Evolutionary conservation across 2,888 invertebrate genomes (phyloP), one percentile per base, ranked within the genome.

Genomic region (Drosophila fungiperda): DNA sequence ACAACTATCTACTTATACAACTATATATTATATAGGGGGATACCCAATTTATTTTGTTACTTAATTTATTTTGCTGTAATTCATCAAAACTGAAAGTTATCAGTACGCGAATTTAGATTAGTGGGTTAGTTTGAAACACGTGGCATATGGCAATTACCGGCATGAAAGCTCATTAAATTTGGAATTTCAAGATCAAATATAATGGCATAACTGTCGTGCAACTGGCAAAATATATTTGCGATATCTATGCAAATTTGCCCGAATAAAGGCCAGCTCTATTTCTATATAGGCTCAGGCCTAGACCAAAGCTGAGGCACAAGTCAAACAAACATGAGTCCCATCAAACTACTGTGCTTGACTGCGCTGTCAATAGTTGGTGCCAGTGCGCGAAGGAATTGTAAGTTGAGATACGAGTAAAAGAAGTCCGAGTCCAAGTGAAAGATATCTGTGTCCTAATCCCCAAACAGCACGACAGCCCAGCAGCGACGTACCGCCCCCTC

Each of bases 111-210:
- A 42, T 36, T 9, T 11, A 52, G 40, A 40, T 68, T 54, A 61
- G 40, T 72, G 73, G 55, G 73, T 60, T 64, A 67, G 40, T 36
- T 32, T 32, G 40, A 50, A 35, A 52, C 45, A 29, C 35, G 36
- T 7, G 15, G 40, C 55, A 52, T 71, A 74, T 71, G 66, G 48
- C 53, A 78, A 76, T 68, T 80, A 87, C 89, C 86, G 62, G 68
- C 89, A 86, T 77, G 58, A 73, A 32, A 55, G 57, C 67, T 67
- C 55, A 65, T 77, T 80, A 64, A 61, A 64, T 64, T 75, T 77
- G 75, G 58, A 71, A 73, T 82, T 86, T 89, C 88, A 87, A 87
- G 89, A 85, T 77, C 85, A 87, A 85, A 85, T 78, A 53, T 76
- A 89, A 87, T 85, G 82, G 80, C 87, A 82, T 82, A 82, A 87